Evolutionary conservation across 2,797 vertebrate species (phyloP).

Genomic region (Tragopan temminckii): DNA sequence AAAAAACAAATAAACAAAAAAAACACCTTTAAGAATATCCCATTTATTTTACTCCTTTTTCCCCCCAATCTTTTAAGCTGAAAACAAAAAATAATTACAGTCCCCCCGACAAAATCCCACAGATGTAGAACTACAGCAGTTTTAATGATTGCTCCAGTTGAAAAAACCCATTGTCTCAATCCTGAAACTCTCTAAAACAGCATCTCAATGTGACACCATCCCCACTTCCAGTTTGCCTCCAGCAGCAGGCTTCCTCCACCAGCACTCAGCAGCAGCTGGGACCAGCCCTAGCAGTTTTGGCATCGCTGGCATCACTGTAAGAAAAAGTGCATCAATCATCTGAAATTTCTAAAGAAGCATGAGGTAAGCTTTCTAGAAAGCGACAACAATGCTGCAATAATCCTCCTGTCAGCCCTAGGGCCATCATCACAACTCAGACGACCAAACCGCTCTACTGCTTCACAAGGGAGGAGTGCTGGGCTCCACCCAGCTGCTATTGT

Average conservation of each 20-base stretch:
- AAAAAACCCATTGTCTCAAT: background rate
- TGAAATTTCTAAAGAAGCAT: constrained; percentile 20
- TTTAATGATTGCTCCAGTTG: background rate
- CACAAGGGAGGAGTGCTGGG: background rate
- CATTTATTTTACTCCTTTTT: background rate
- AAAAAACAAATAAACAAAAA: background rate
- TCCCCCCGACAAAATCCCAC: background rate
- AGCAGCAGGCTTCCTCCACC: background rate
- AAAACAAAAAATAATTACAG: constrained; percentile 16
- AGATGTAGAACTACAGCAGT: background rate
- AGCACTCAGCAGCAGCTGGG: background rate
- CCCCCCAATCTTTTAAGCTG: background rate
- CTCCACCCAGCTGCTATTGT: constrained; percentile 37
- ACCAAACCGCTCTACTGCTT: background rate
- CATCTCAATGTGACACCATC: background rate
- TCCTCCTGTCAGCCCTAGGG: constrained; percentile 4
- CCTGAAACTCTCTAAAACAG: background rate
- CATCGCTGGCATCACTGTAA: rapidly evolving
- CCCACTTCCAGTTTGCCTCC: background rate
- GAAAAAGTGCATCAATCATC: background rate
- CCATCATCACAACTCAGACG: background rate
- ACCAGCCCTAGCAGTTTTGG: background rate
- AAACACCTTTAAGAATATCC: background rate
- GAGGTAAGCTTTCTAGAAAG: constrained; percentile 32
- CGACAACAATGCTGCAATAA: constrained; percentile 2